A percentile compares a stretch with the other conserved stretches of the same genome.
Evolutionary conservation across 2,888 invertebrate genomes (phyloP).

Genomic region (Brachyptera risi): DNA sequence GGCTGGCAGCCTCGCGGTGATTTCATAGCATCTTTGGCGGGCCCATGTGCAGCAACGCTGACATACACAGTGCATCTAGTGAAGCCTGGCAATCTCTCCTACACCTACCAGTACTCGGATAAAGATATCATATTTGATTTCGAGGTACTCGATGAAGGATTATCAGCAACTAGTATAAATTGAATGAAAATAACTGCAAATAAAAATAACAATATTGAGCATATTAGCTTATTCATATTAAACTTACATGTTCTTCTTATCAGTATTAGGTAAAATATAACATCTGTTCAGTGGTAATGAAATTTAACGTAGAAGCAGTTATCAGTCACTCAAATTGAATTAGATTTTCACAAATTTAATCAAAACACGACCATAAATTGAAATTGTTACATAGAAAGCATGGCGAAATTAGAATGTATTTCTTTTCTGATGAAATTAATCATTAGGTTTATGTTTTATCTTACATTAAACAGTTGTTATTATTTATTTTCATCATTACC

Average conservation of each 20-base stretch:
- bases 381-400: too few relatives aligned
- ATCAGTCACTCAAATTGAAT: neutral
- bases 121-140: conserved; percentile 48
- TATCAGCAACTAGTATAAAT: neutral
- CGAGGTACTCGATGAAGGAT: conserved; percentile 41
- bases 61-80: conserved; percentile 51
- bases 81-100: conserved; percentile 49
- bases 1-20: conserved; percentile 48
- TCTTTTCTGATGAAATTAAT: too few relatives aligned
- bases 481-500: too few relatives aligned
- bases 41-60: conserved; percentile 49
- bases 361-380: too few relatives aligned
- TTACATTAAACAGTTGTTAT: too few relatives aligned
- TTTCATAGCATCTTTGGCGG: conserved; percentile 48
- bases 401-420: too few relatives aligned
- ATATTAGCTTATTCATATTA: neutral
- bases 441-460: too few relatives aligned
- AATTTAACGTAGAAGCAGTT: too few relatives aligned
- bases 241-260: neutral
- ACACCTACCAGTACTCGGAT: conserved; percentile 50
- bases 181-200: neutral
- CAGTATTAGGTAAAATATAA: too few relatives aligned
- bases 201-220: neutral
- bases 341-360: neutral
- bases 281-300: too few relatives aligned